phyloP scores from a whole-genome alignment of 2,797 vertebrate species.

The Acomys russatus region DNA sequence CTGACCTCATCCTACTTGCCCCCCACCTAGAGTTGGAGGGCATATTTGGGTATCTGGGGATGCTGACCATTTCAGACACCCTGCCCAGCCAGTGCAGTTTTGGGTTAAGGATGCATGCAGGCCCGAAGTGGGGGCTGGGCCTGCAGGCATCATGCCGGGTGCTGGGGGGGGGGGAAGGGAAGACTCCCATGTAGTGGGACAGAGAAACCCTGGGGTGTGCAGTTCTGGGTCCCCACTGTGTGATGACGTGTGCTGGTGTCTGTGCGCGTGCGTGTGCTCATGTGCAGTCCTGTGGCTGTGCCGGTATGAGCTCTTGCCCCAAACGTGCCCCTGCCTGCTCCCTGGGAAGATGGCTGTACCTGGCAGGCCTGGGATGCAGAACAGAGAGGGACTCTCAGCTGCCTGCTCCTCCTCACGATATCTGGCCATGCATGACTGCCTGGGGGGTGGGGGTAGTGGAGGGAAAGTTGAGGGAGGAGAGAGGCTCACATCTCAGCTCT shows the following conservation, averaged over 20 bases:
- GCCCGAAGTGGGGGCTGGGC: slow-evolving; percentile 43
- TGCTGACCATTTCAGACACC: slow-evolving; percentile 12
- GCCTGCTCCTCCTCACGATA: slow-evolving; percentile 65
- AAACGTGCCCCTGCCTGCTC: slow-evolving; percentile 78
- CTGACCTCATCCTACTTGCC: slow-evolving; percentile 78
- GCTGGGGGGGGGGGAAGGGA: slow-evolving; percentile 48
- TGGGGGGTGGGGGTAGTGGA: background rate
- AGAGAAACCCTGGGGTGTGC: slow-evolving; percentile 72
- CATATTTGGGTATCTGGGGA: slow-evolving; percentile 39
- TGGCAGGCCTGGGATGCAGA: slow-evolving; percentile 63
- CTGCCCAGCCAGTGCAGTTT: slow-evolving; percentile 42
- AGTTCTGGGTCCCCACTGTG: slow-evolving; percentile 67
- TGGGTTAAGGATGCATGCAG: slow-evolving; percentile 38
- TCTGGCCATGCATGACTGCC: slow-evolving; percentile 56
- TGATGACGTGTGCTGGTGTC: slow-evolving; percentile 49
- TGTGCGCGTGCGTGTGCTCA: slow-evolving; percentile 11
- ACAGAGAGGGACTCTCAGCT: slow-evolving; percentile 56
- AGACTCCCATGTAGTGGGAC: slow-evolving; percentile 52
- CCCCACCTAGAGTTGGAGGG: slow-evolving; percentile 68
- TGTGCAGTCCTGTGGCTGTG: slow-evolving; percentile 54
- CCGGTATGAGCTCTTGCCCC: slow-evolving; percentile 71
- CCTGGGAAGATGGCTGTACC: slow-evolving; percentile 55
- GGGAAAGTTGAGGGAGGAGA: background rate
- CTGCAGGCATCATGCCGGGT: slow-evolving; percentile 60
- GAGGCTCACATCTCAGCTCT: slow-evolving; percentile 45